Evolutionary conservation across 2,113 vertebrate genomes (phyloP).

Genomic region (Noctilio leporinus): DNA sequence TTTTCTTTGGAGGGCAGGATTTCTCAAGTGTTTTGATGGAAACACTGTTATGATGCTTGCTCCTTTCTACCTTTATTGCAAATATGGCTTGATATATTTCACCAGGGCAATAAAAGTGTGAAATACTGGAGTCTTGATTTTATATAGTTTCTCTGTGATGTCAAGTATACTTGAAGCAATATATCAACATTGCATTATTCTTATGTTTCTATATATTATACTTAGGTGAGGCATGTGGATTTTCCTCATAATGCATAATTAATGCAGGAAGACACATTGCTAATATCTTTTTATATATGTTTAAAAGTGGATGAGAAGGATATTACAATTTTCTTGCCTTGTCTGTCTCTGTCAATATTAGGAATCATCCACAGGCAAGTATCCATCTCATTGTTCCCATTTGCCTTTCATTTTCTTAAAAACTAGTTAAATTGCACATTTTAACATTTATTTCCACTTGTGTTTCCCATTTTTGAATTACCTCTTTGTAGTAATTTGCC

Average conservation of each 20-base stretch:
- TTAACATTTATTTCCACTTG: not conserved
- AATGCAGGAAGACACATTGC: not conserved
- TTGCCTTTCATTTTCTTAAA: not conserved
- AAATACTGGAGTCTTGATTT: not conserved
- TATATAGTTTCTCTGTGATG: not conserved
- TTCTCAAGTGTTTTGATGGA: slow-evolving; percentile 45
- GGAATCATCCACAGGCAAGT: not conserved
- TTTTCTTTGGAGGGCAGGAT: slow-evolving; percentile 35
- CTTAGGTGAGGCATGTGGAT: not conserved
- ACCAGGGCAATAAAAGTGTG: not conserved
- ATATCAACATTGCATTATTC: not conserved
- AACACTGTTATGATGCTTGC: slow-evolving; percentile 18
- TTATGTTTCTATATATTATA: not conserved
- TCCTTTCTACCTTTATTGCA: slow-evolving; percentile 39
- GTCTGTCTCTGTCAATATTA: not conserved
- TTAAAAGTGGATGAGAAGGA: not conserved
- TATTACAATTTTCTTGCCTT: not conserved
- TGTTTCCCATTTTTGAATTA: not conserved
- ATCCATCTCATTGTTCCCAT: not conserved
- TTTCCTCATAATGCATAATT: not conserved
- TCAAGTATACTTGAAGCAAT: not conserved
- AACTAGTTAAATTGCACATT: not conserved
- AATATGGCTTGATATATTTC: slow-evolving; percentile 20
- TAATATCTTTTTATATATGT: not conserved
- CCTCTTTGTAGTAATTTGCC: not conserved